Percentiles rank a stretch among this genome's conserved stretches.
Evolutionary conservation across 2,888 invertebrate genomes (phyloP).

Genomic region (Girardia tigrina): DNA sequence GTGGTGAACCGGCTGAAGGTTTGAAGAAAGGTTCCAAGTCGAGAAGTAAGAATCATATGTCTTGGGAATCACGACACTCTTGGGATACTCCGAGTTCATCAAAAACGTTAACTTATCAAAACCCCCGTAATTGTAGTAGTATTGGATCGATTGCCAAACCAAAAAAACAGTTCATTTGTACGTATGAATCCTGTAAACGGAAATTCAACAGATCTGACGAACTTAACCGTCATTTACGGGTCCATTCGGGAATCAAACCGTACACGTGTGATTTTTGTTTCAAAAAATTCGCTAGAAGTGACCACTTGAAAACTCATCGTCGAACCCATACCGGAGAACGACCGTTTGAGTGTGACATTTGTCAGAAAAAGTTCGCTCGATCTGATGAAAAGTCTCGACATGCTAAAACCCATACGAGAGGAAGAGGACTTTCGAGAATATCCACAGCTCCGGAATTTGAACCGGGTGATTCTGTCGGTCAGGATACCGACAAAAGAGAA

Average conservation of each 20-base stretch:
- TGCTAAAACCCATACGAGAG: slow-evolving; percentile 32
- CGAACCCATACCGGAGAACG: slow-evolving; percentile 36
- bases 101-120: neutral
- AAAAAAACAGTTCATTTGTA: slow-evolving; percentile 53
- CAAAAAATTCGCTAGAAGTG: slow-evolving; percentile 35
- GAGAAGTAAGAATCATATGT: neutral
- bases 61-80: neutral
- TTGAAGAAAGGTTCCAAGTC: neutral
- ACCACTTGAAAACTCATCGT: slow-evolving; percentile 35
- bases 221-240: slow-evolving; percentile 31
- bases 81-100: neutral
- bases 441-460: neutral
- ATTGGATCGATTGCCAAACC: neutral
- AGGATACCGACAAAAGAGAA: neutral
- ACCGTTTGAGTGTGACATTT: slow-evolving; percentile 31
- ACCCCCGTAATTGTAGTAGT: neutral
- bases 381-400: slow-evolving; percentile 35
- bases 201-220: slow-evolving; percentile 30
- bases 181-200: slow-evolving; percentile 14
- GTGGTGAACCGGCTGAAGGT: neutral
- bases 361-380: slow-evolving; percentile 34
- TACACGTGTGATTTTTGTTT: slow-evolving; percentile 34
- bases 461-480: neutral
- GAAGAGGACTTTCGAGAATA: neutral
- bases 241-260: slow-evolving; percentile 26